Evolutionary conservation across 2,888 invertebrate genomes (phyloP).

Genomic region (Abscondita cerata): DNA sequence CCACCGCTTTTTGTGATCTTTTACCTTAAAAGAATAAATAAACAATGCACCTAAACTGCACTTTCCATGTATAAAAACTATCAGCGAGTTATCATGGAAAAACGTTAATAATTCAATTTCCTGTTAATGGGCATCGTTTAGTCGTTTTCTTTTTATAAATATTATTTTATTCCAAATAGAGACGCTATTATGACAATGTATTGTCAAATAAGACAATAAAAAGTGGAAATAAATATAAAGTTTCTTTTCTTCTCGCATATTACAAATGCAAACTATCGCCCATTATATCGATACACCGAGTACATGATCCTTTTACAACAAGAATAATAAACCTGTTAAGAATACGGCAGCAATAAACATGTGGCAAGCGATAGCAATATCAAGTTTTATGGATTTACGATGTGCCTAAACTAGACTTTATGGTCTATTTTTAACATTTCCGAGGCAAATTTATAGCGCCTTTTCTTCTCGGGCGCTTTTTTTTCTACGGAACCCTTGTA

Average conservation of each 20-base stretch:
- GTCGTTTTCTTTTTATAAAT: too few relatives aligned
- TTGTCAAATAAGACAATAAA: too few relatives aligned
- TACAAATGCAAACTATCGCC: neutral
- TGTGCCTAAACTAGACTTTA: conserved; percentile 32
- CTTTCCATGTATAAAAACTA: too few relatives aligned
- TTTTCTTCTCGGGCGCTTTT: conserved; percentile 10
- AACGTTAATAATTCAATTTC: too few relatives aligned
- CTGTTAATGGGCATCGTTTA: too few relatives aligned
- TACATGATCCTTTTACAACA: conserved; percentile 22
- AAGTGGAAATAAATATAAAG: too few relatives aligned
- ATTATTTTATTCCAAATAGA: too few relatives aligned
- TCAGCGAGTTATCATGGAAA: too few relatives aligned
- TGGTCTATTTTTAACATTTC: conserved; percentile 32
- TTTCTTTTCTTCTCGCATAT: neutral
- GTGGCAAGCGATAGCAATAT: conserved; percentile 29
- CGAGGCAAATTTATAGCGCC: conserved; percentile 26
- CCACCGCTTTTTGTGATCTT: too few relatives aligned
- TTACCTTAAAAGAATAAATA: too few relatives aligned
- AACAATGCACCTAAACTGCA: too few relatives aligned
- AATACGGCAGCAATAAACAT: conserved; percentile 30
- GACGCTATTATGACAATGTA: too few relatives aligned
- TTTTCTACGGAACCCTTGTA: conserved; percentile 15
- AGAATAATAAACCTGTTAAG: conserved; percentile 32
- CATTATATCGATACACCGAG: conserved; percentile 15
- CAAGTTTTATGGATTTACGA: conserved; percentile 34